Conservation (phyloP, 2,113 vertebrate species). For the Chrysochloris asiatica region DNA sequence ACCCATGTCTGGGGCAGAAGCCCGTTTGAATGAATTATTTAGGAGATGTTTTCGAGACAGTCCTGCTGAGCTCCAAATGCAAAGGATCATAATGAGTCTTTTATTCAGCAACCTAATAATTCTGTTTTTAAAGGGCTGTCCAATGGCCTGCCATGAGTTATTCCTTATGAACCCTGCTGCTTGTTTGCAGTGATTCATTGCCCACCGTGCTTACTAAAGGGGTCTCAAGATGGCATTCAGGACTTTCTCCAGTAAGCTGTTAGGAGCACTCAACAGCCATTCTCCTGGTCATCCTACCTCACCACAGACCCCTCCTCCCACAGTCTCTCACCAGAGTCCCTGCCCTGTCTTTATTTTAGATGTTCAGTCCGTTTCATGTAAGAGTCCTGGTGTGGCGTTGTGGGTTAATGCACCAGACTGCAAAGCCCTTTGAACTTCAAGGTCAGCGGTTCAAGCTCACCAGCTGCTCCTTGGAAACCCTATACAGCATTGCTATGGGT, state of each 20-base stretch:
- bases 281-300: background rate
- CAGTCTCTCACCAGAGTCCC: rapidly evolving
- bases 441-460: no score
- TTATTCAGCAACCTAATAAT: conserved; percentile 57
- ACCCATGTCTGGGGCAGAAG: background rate
- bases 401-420: no score
- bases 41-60: background rate
- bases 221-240: conserved; percentile 10
- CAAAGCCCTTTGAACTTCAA: no score
- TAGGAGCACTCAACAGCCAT: background rate
- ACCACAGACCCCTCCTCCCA: background rate
- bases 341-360: background rate
- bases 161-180: conserved; percentile 43
- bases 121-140: conserved; percentile 64
- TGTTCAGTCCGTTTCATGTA: background rate
- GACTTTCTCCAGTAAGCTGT: background rate
- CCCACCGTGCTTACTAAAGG: background rate
- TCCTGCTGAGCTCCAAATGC: background rate
- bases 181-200: conserved; percentile 36
- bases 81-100: conserved; percentile 13
- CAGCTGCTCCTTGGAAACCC: no score
- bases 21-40: background rate
- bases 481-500: no score
- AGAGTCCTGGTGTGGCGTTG: no score
- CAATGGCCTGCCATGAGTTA: conserved; percentile 23